These are phyloP conservation scores for Odontamblyopus rebecca DNA, from an alignment of 2,797 vertebrate species.

Conservation along the genomic window DNA sequence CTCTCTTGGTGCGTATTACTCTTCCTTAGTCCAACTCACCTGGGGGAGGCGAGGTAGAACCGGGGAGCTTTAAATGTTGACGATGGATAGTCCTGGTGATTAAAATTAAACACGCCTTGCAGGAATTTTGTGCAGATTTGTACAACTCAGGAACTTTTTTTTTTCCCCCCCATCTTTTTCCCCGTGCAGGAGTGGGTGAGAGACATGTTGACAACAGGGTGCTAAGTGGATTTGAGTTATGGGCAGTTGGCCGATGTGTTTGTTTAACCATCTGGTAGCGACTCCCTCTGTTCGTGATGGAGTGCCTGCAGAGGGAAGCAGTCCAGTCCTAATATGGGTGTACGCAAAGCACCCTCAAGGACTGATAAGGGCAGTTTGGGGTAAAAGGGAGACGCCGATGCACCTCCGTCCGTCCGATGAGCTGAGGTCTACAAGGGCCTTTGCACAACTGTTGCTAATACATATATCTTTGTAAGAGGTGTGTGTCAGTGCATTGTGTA, in stretches of 20 bases:
- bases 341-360: conserved; percentile 28
- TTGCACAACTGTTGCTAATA: not conserved
- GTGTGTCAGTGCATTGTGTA: not conserved
- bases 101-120: conserved; percentile 77
- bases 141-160: conserved; percentile 52
- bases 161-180: conserved; percentile 6
- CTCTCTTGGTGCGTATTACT: conserved; percentile 49
- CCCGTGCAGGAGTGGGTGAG: conserved; percentile 56
- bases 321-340: conserved; percentile 67
- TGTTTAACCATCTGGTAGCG: conserved; percentile 86
- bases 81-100: conserved; percentile 77
- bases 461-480: not conserved
- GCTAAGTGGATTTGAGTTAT: conserved; percentile 88
- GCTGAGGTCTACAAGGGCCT: conserved; percentile 8
- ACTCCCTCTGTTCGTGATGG: conserved; percentile 79
- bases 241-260: conserved; percentile 84
- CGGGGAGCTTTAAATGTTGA: conserved; percentile 48
- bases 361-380: conserved; percentile 43
- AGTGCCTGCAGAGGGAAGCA: conserved; percentile 78
- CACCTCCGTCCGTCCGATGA: conserved; percentile 20
- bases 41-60: conserved; percentile 22
- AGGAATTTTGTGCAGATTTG: conserved; percentile 67
- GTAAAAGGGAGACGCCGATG: conserved; percentile 30
- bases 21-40: conserved; percentile 59
- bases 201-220: conserved; percentile 78